phyloP scores from a whole-genome alignment of 1,140 invertebrate genomes.

The Euwallacea fornicatus region DNA sequence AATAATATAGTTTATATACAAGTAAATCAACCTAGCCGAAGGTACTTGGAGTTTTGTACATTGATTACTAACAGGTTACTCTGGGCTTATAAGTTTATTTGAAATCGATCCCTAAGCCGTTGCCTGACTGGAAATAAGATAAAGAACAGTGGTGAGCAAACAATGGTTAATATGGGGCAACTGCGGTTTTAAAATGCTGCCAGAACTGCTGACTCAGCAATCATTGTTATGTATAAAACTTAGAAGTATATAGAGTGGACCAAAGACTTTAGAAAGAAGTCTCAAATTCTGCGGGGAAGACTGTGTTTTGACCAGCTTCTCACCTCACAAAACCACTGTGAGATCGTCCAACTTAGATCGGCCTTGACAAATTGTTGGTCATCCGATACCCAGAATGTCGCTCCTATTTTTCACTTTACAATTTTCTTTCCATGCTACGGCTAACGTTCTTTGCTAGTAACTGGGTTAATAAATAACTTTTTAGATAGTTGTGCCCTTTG shows the following conservation, averaged over 20 bases:
- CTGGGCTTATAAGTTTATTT: constrained; percentile 23
- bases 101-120: constrained; percentile 19
- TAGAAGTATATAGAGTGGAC: not conserved
- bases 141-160: not conserved
- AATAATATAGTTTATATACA: too few relatives aligned
- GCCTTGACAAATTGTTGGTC: constrained; percentile 28
- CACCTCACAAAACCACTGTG: not conserved
- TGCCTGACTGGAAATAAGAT: constrained; percentile 16
- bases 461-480: constrained; percentile 13
- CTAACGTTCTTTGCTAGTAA: constrained; percentile 11
- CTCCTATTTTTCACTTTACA: constrained; percentile 23
- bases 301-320: not conserved
- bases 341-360: constrained; percentile 10
- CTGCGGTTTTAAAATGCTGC: not conserved
- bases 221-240: not conserved
- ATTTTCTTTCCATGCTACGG: constrained; percentile 19
- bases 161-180: not conserved
- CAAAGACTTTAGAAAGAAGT: not conserved
- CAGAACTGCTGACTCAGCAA: not conserved
- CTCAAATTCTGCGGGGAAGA: not conserved
- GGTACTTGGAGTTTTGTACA: constrained; percentile 2
- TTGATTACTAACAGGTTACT: constrained; percentile 28
- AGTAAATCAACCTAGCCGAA: not conserved
- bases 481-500: constrained; percentile 4
- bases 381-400: constrained; percentile 18